These are phyloP conservation scores for Agonopterix alstromeriana DNA, from an alignment of 2,888 invertebrate genomes.

Conservation along the genomic window DNA sequence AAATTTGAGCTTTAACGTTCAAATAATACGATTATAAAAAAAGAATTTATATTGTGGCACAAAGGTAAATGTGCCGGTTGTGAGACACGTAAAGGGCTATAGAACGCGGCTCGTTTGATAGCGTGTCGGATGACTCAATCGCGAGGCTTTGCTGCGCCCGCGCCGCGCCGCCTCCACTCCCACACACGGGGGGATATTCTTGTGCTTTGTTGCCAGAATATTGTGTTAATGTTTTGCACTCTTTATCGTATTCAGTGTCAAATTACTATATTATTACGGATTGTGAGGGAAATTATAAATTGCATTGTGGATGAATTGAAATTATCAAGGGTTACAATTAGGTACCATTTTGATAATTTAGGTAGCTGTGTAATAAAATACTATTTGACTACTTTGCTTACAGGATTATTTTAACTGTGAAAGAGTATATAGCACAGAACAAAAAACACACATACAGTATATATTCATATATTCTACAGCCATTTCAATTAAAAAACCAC, in stretches of 20 bases:
- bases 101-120: constrained; percentile 68
- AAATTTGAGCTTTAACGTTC: constrained; percentile 17
- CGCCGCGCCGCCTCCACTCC: constrained; percentile 26
- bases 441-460: too few relatives aligned
- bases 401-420: too few relatives aligned
- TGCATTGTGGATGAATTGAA: not conserved
- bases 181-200: constrained; percentile 31
- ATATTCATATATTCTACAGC: too few relatives aligned
- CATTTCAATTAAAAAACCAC: too few relatives aligned
- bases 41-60: constrained; percentile 10
- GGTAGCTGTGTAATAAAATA: too few relatives aligned
- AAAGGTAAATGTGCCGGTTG: constrained; percentile 30
- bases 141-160: constrained; percentile 56
- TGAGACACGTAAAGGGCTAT: constrained; percentile 55
- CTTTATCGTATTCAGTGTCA: too few relatives aligned
- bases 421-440: too few relatives aligned
- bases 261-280: too few relatives aligned
- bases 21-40: constrained; percentile 7
- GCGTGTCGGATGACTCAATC: constrained; percentile 71
- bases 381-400: too few relatives aligned
- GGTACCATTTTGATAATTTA: too few relatives aligned
- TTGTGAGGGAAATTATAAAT: not conserved
- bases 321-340: not conserved
- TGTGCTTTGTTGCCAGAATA: constrained; percentile 8
- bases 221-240: constrained; percentile 7